Base-by-base conservation (phyloP, 2,797 vertebrate species). In the Molossus molossus region DNA sequence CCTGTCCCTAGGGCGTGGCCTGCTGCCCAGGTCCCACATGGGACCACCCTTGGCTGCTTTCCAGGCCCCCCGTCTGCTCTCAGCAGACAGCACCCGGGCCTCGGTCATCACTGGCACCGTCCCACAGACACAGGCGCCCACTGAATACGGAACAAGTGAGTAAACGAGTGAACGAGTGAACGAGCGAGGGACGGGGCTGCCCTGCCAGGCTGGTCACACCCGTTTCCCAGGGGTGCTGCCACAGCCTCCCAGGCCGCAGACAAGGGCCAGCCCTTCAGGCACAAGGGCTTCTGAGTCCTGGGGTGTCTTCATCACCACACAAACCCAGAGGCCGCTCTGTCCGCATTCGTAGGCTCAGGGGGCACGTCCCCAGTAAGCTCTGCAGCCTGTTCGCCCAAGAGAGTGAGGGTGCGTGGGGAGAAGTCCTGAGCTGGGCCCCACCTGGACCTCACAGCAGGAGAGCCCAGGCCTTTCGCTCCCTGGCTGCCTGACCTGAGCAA, bases 111-210 rank as follows among this genome's bases (percentile, higher is more conserved):
- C 20, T 15, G 58, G 33, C 8, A 29, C 45, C 27, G 2, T 33
- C 1, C 53, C 40, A 12, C 15, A 48, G 9, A 33, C 53, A 18
- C 11, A 21, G 33, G 29, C 25, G 20, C 9, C 40, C 27, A 1
- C 27, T 4, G 25, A 33, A 25, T 14, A n/a, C 89, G 11, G 5
- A 50, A 17, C 2, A 13, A 37, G 64, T 37, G 29, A 67, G 64
- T 45, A 45, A 45, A 45, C 2, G 8, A 53, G n/a, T 8, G 37
- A 15, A 9, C 5, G 25, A 33, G 5, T 1, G 3, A 6, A 17
- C 12, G 50, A 33, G 23, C 7, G 15, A 25, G 23, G 11, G 10
- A 1, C 3, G 18, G 69, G 20, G 15, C 20, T 33, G 27, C 9
- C 23, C 33, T 1, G 20, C 27, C 37, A 5, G 18, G 64, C 18